Evolutionary conservation across 2,888 invertebrate genomes (phyloP), one percentile per base, ranked within the genome.

Genomic region (Odontocolon sp.): DNA sequence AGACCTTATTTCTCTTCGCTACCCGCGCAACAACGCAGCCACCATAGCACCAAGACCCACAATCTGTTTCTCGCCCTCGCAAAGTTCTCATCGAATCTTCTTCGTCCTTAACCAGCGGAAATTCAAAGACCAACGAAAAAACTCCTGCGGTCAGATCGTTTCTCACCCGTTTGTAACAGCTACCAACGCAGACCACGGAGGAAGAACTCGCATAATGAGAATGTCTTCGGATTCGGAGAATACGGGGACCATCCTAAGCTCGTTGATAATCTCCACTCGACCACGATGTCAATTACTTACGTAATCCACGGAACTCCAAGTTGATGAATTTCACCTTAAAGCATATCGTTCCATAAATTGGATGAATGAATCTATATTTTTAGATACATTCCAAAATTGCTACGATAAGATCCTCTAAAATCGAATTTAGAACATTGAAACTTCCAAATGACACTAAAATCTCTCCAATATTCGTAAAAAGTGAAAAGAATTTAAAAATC

Each of bases 41-140:
- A 68, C 77, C 69, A n/a, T n/a, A n/a, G 68, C 63, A 42, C 76
- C 66, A 40, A 77, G 67, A 64, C 57, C 75, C 57, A 18, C 77
- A 77, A 69, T 73, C 72, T 69, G 68, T 57, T 54, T 52, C 40
- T 64, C 63, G 67, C 77, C 67, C 77, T 59, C 76, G 76, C 70
- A 70, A 66, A 66, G 16, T 66, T 66, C 76, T 63, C 77, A 71
- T 71, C 71, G 67, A 28, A 56, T 68, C 28, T 23, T 23, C 42
- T 16, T 47, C 59, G 38, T 59, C 56, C 69, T 38, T 31, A 26
- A 52, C 18, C 64, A 54, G 45, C 56, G 70, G 21, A 78, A 78
- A 74, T 42, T 74, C 61, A 50, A 11, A 26, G 66, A 11, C 21
- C 23, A 23, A 9, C 40, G 56, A 16, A 14, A 38, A 21, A 66